Base-by-base conservation (phyloP, 1,140 invertebrate species). In the Drosophila tani region DNA sequence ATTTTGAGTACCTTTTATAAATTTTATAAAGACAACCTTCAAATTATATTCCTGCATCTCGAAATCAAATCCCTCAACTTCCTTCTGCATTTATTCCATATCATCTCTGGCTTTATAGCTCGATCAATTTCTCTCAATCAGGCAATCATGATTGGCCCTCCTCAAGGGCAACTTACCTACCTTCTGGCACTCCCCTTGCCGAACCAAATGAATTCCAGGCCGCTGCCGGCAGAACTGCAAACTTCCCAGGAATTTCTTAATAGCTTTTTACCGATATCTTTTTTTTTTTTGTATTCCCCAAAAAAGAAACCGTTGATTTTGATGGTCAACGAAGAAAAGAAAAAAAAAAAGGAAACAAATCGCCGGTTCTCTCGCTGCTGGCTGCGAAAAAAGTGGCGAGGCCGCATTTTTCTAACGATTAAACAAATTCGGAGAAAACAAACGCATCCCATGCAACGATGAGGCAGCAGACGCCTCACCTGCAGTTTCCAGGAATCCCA, bases 391-490 rank as follows among this genome's bases (percentile, higher is more conserved):
- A 85, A 85, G 71, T 71, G 74, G 82, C 86, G 85, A 73, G 66
- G 60, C 75, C 87, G 74, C 80, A 91, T 91, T 91, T 91, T 91
- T 91, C 87, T 91, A 91, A 88, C 81, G 87, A 91, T 91, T 91
- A 91, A 91, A 91, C 87, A 91, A 91, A 91, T 91, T 91, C 87
- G 83, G 57, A 78, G 87, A 91, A 91, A 91, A 81, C 86, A 91
- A 91, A 79, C 87, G 86, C 85, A 90, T 91, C 85, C 53, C 85
- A 82, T 88, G 85, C 85, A 88, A 88, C 85, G 81, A 62, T 35
- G 24, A 29, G 49, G 66, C 77, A 73, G 68, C 62, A 62, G 43
- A n/a, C 9, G 51, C 82, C 71, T 90, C 85, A 90, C 86, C 86
- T 90, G 85, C 85, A 90, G 79, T 90, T 90, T 90, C 85, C 85